Base-by-base conservation (phyloP, 2,797 vertebrate species). In the Sebastes taczanowskii region DNA sequence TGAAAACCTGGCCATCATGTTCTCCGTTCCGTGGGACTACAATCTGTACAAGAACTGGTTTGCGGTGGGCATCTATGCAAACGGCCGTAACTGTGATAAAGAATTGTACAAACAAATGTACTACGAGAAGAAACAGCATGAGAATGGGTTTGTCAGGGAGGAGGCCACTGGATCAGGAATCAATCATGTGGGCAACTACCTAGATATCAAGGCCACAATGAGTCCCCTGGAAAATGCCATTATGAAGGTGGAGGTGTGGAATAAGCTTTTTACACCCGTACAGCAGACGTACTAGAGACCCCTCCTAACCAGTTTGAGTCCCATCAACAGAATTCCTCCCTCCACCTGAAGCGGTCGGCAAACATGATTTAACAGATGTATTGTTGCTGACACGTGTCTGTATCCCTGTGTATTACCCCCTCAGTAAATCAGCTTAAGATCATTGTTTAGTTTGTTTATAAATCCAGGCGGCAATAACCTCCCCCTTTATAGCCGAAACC, bases 231-330 rank as follows among this genome's bases (percentile, higher is more conserved):
- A 83, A n/a, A 92, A 86, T 2, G 62, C 92, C 69, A 87, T 94
- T 67, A 88, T 95, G 91, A 95, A 95, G 80, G 93, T 95, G 80
- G 94, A 96, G 89, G 80, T 95, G 73, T 94, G 94, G 95, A 94
- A 95, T 82, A 94, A 94, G 78, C 30, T 94, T n/a, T 89, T 95
- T 81, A 80, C 77, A 77, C 59, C 69, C 42, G 13, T 70, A 11
- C 86, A 94, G 70, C 86, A 91, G 34, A 0, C 30, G 0, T 9
- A 34, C 23, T 93, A 88, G 83, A 77, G 11, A 38, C 16, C 66
- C 62, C 32, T 35, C 46, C n/a, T 25, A n/a, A 30, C 42, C 10
- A 7, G n/a, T 56, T 11, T 35, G 30, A 25, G 29, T 74, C 3
- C 34, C 27, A 1, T 55, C 29, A 63, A 64, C 67, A 78, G 67